Evolutionary conservation across 2,797 vertebrate genomes (phyloP).

Genomic region (Cossypha niveicapilla): DNA sequence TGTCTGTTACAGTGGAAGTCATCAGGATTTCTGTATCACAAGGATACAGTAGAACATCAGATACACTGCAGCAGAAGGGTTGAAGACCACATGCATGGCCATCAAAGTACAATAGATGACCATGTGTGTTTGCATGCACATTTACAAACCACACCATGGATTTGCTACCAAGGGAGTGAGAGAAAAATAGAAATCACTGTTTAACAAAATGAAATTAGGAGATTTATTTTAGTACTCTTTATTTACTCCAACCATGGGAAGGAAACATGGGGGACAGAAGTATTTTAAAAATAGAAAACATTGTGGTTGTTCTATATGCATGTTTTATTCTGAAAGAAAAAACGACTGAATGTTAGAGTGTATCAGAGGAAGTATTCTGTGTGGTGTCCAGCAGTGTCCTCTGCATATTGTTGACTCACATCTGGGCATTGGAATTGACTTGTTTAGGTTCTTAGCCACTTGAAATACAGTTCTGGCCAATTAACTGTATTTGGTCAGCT

Average conservation of each 20-base stretch:
- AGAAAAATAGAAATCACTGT: neutral
- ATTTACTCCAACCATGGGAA: neutral
- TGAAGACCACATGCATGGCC: neutral
- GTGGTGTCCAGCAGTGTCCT: neutral
- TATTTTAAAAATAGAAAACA: neutral
- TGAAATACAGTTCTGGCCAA: neutral
- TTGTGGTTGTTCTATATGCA: fast-evolving
- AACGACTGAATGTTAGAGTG: neutral
- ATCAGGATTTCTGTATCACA: neutral
- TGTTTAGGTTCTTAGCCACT: neutral
- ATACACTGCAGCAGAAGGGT: neutral
- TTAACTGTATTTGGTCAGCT: neutral
- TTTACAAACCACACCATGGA: neutral
- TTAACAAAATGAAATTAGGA: neutral
- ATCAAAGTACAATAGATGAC: neutral
- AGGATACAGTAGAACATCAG: neutral
- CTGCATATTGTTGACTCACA: neutral
- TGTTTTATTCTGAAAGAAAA: neutral
- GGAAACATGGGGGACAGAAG: neutral
- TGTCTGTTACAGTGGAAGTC: neutral
- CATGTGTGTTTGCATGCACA: neutral
- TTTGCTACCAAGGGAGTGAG: neutral
- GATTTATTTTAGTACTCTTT: neutral
- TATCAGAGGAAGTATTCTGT: neutral
- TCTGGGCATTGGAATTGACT: neutral